A percentile compares a stretch with the other conserved stretches of the same genome.
Evolutionary conservation across 2,113 vertebrate genomes (phyloP).

Genomic region (Romanogobio albipinnatus): DNA sequence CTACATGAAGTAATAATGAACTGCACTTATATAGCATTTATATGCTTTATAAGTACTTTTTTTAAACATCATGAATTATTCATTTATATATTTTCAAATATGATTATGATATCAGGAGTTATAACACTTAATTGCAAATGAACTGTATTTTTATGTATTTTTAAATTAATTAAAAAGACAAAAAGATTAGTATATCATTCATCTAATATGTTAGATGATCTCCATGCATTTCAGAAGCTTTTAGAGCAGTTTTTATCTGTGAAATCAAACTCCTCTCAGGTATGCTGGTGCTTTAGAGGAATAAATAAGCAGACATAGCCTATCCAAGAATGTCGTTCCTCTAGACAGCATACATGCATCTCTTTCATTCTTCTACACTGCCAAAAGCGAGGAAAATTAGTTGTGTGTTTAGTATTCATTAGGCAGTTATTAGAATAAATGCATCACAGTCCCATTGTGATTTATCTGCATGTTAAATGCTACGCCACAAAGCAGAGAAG

Average conservation of each 20-base stretch:
- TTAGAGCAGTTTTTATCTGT: background rate
- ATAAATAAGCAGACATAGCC: slow-evolving; percentile 66
- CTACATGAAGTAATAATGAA: no score
- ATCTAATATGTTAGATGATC: background rate
- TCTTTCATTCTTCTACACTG: slow-evolving; percentile 63
- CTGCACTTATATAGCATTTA: no score
- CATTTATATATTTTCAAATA: background rate
- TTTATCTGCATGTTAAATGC: slow-evolving; percentile 81
- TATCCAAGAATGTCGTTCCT: slow-evolving; percentile 53
- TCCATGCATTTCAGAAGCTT: background rate
- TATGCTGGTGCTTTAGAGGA: slow-evolving; percentile 50
- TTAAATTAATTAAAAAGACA: background rate
- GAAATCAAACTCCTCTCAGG: background rate
- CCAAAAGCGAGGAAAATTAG: slow-evolving; percentile 74
- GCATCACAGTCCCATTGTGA: slow-evolving; percentile 75
- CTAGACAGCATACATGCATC: slow-evolving; percentile 71
- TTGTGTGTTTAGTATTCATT: slow-evolving; percentile 80
- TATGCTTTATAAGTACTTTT: no score
- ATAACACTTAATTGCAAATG: background rate
- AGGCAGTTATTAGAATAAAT: slow-evolving; percentile 80
- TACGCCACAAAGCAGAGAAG: slow-evolving; percentile 72
- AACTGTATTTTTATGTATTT: background rate
- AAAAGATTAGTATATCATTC: background rate
- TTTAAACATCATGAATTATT: background rate
- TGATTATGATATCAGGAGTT: background rate